phyloP scores from a whole-genome alignment of 1,140 invertebrate species.

The Condylostylus longicornis region DNA sequence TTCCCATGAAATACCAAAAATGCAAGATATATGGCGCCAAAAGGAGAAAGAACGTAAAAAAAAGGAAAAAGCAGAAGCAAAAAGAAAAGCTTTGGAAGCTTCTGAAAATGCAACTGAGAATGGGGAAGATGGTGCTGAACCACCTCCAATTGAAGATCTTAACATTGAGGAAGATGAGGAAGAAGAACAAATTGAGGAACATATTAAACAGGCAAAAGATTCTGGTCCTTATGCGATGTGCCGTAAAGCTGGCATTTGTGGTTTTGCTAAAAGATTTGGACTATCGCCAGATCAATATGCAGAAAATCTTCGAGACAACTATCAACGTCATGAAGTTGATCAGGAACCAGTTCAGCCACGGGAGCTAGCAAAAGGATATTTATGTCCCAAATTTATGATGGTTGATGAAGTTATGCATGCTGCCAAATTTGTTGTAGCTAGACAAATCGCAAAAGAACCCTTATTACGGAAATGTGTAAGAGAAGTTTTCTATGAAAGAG shows the following conservation, averaged over 20 bases:
- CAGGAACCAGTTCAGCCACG: constrained; percentile 69
- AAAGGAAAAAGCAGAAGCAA: constrained; percentile 37
- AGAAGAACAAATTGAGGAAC: constrained; percentile 41
- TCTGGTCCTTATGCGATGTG: constrained; percentile 80
- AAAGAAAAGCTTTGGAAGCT: constrained; percentile 16
- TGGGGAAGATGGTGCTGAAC: constrained; percentile 6
- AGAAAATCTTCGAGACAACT: constrained; percentile 92
- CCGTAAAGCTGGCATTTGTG: constrained; percentile 67
- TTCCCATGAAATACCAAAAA: constrained; percentile 64
- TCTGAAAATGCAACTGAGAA: constrained; percentile 3
- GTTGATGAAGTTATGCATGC: constrained; percentile 73
- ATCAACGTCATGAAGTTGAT: constrained; percentile 92
- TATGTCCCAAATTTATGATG: constrained; percentile 35
- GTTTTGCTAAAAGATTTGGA: constrained; percentile 82
- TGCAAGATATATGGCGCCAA: constrained; percentile 56
- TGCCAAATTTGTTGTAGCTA: constrained; percentile 85
- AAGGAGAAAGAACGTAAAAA: constrained; percentile 48
- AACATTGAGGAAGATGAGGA: constrained; percentile 46
- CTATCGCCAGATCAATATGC: constrained; percentile 91
- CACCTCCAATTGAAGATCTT: constrained; percentile 38
- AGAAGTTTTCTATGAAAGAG: constrained; percentile 81
- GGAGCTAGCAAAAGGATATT: constrained; percentile 64
- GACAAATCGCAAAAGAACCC: constrained; percentile 84
- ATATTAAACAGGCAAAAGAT: constrained; percentile 67
- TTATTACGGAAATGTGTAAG: constrained; percentile 70